Base-by-base conservation (phyloP, 2,797 vertebrate species). In the Galagoides demidoff region DNA sequence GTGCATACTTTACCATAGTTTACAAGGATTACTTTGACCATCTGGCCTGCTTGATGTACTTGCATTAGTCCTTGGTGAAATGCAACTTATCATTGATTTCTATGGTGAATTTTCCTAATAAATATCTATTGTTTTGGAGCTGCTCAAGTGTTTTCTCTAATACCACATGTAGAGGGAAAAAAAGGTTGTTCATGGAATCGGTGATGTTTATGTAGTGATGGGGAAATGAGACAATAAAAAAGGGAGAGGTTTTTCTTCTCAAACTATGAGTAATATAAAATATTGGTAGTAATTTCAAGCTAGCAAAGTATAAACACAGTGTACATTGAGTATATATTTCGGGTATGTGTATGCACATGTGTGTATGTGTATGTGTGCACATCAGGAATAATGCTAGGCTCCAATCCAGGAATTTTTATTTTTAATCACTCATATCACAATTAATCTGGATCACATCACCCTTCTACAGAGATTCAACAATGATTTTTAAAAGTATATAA, bases 41-140 rank as follows among this genome's bases (percentile, higher is more conserved):
- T 76, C 86, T 86, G 82, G 74, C 97, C 84, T 96, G 90, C 92
- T 94, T 73, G 27, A 7, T 96, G 59, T 92, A 92, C 93, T 95
- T 96, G 79, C 85, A 96, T 90, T 97, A 95, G 93, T 97, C 87
- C 89, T 96, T 73, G 57, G 74, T 16, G 29, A 97, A 95, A 92
- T 29, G 85, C 95, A 94, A 97, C 97, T 96, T 95, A 95, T 85
- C 96, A 97, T 92, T 98, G 96, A 98, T 97, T 98, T 97, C 96
- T 98, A 92, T 52, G 0, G 96, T 95, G 61, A 95, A 96, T 98
- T 98, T 96, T 98, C 96, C 92, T 98, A 98, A 97, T 95, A 64
- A 98, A 71, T 98, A 97, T 81, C 81, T 96, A 84, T 76, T 96
- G 83, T 92, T 96, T 68, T 93, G 76, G 73, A 92, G 43, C 79